Evolutionary conservation across 2,888 invertebrate species (phyloP), one percentile per base, ranked within the genome.

Genomic region (Eilema depressum): DNA sequence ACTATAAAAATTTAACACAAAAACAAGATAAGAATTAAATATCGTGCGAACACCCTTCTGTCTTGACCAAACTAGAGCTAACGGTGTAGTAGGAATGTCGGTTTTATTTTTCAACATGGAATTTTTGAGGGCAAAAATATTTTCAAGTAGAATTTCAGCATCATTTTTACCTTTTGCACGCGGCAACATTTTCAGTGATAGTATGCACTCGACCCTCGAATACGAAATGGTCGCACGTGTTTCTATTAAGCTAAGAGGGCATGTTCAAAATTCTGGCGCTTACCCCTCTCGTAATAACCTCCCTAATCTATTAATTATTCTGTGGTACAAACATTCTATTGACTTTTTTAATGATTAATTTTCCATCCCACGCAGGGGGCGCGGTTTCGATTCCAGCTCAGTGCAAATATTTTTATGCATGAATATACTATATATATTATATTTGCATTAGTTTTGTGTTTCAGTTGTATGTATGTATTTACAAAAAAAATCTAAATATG

Each of bases 161-260:
- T 53, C 20, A n/a, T 53, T 53, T 53, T n/a, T 20, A 2, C 20
- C n/a, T 47, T 47, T 53, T 53, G 0, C 20, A n/a, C 53, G n/a
- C 53, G n/a, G 53, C n/a, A n/a, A n/a, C 10, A 53, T 53, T 53
- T 20, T n/a, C 53, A 10, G 20, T 8, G 10, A n/a, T 53, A n/a
- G 17, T 53, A 53, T 53, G 53, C 53, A 53, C 53, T 53, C 10
- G 53, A 53, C 53, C 8, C 53, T 53, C n/a, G 53, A 53, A n/a
- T 53, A 53, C 53, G n/a, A n/a, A 53, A 8, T 53, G 53, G 53
- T n/a, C 53, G 53, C 26, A 28, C 61, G 61, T 28, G 30, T 28
- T 61, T 61, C 20, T 53, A n/a, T 53, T 53, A 53, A 53, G 53
- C 53, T 53, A n/a, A 53, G 53, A 53, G 62, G 30, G n/a, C n/a